Percentiles rank a stretch among this genome's conserved stretches.
Conservation (phyloP, 2,113 vertebrate species). For the Apteryx owenii region DNA sequence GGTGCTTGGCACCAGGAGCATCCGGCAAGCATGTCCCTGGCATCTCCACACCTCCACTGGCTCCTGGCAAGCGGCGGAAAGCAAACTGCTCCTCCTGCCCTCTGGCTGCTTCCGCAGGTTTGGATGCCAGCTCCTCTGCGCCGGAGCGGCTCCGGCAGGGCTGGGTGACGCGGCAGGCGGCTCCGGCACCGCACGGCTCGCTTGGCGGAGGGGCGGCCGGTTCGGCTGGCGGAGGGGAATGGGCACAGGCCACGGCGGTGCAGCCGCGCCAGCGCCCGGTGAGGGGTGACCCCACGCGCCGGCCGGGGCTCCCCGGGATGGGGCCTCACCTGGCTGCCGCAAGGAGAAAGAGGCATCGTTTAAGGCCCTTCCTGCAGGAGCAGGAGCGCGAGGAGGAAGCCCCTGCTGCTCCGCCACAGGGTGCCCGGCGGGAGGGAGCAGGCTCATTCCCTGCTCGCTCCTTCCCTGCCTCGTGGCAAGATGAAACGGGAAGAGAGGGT, state of each 20-base stretch:
- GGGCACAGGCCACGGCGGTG: too few relatives aligned
- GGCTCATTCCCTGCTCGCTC: too few relatives aligned
- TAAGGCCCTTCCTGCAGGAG: background rate
- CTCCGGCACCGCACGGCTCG: too few relatives aligned
- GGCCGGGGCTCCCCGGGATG: fast-evolving
- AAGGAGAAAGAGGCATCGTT: background rate
- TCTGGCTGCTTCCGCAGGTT: slow-evolving; percentile 26
- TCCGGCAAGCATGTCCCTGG: background rate
- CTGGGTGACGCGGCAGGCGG: fast-evolving
- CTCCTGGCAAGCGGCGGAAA: background rate
- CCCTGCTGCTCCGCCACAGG: too few relatives aligned
- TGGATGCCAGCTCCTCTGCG: background rate
- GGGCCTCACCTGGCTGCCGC: background rate
- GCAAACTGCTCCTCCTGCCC: slow-evolving; percentile 14
- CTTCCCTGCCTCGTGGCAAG: too few relatives aligned
- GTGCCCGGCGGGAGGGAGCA: too few relatives aligned
- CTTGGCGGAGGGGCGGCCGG: too few relatives aligned
- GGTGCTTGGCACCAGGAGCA: background rate
- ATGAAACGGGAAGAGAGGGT: too few relatives aligned
- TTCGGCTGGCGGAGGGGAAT: too few relatives aligned
- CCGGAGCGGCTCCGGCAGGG: background rate
- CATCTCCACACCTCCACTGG: background rate
- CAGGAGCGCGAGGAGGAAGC: too few relatives aligned
- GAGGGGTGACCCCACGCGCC: background rate
- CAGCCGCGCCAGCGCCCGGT: background rate